Percentiles rank a stretch among this genome's conserved stretches.
Evolutionary conservation across 2,113 vertebrate species (phyloP).

Genomic region (Osmerus mordax): DNA sequence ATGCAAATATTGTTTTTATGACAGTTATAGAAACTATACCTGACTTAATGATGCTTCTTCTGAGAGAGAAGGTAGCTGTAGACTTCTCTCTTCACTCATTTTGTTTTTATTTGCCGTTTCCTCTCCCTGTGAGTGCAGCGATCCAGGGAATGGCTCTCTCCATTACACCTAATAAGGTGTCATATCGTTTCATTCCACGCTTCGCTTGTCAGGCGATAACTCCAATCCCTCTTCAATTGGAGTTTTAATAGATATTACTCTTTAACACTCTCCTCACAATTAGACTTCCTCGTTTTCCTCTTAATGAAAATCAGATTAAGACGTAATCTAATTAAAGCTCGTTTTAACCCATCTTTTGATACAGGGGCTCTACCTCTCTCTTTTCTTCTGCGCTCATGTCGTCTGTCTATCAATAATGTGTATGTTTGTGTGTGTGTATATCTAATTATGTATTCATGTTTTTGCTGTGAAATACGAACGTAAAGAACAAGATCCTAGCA

Average conservation of each 20-base stretch:
- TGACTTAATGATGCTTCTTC: slow-evolving; percentile 27
- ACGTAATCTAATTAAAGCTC: slow-evolving; percentile 79
- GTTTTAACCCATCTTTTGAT: slow-evolving; percentile 74
- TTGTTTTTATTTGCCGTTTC: slow-evolving; percentile 68
- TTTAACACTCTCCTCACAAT: slow-evolving; percentile 76
- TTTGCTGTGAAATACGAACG: background rate
- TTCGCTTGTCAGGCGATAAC: slow-evolving; percentile 75
- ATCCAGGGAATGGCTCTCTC: slow-evolving; percentile 60
- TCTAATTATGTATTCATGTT: slow-evolving; percentile 8
- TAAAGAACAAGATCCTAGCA: no score
- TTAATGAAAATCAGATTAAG: slow-evolving; percentile 84
- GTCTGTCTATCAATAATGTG: slow-evolving; percentile 52
- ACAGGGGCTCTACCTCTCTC: slow-evolving; percentile 54
- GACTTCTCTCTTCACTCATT: slow-evolving; percentile 26
- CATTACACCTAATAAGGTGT: slow-evolving; percentile 80
- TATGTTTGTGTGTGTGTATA: slow-evolving; percentile 23
- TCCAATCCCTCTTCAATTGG: slow-evolving; percentile 74
- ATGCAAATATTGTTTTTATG: no score
- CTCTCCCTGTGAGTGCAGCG: slow-evolving; percentile 50
- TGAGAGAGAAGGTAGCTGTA: slow-evolving; percentile 3
- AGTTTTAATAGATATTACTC: slow-evolving; percentile 82
- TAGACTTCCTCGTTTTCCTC: slow-evolving; percentile 74
- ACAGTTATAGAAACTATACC: no score
- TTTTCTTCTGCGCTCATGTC: slow-evolving; percentile 41
- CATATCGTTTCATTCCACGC: slow-evolving; percentile 82